Base-by-base conservation (phyloP, 2,113 vertebrate genomes). In the Stegastes partitus region DNA sequence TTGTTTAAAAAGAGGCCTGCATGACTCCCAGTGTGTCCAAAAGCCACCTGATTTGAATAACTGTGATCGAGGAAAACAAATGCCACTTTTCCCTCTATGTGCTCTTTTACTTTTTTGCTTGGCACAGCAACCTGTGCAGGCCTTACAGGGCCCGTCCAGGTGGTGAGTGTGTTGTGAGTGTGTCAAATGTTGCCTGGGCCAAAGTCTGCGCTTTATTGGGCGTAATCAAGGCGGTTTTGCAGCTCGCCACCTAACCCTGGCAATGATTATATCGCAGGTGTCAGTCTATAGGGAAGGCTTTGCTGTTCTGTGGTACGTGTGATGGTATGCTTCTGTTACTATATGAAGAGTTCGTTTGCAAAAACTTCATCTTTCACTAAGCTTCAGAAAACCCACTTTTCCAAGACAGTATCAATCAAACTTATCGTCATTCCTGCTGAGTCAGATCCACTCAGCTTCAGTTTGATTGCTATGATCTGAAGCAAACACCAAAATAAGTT, bases 121-220 rank as follows among this genome's bases (percentile, higher is more conserved):
- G 14, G 12, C 16, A 4, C 15, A 4, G 15, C 11, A 15, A 19
- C 16, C 18, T 2, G 5, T 18, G 47, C 6, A 10, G 28, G 44
- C 45, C 44, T 65, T 14, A 4, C 3, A 56, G 39, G n/a, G 31
- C 19, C 28, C 66, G 0, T 68, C 21, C 75, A 73, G 68, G 42
- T 18, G 68, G 37, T 19, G 68, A n/a, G 7, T 63, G 56, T 39
- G 47, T 28, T 23, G 14, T 25, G 62, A 75, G 58, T 68, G 77
- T 66, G 57, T 77, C 53, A 59, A 16, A 77, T 45, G 61, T 39
- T 37, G 31, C 10, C 22, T 47, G 84, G 91, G 88, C 78, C 91
- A 90, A 94, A 93, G 90, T 93, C 86, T 88, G 72, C 59, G 4
- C 74, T 93, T 91, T 92, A 91, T 89, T 85, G 79, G 77, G 55